phyloP scores from a whole-genome alignment of 1,140 invertebrate genomes.

The Bombus impatiens region DNA sequence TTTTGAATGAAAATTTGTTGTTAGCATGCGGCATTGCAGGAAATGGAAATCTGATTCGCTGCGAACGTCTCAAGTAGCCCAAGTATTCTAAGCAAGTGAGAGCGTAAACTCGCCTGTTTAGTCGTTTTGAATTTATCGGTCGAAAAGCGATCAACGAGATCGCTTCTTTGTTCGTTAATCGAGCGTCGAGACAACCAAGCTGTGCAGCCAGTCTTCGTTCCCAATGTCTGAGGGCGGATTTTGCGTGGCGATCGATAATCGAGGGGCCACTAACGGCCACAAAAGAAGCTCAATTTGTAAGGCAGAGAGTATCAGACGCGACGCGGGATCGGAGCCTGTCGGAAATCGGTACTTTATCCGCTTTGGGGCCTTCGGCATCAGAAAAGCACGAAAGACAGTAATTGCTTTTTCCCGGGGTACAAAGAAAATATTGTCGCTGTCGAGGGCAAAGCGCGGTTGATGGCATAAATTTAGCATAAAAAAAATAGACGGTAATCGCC shows the following conservation, averaged over 20 bases:
- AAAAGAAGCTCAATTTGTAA: constrained; percentile 13
- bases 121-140: background rate
- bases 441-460: constrained; percentile 54
- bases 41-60: too few relatives aligned
- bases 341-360: constrained; percentile 62
- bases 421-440: constrained; percentile 71
- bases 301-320: constrained; percentile 8
- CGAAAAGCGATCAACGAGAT: background rate
- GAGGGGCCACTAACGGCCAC: background rate
- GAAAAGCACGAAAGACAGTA: constrained; percentile 57
- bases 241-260: constrained; percentile 24
- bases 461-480: constrained; percentile 72
- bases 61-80: too few relatives aligned
- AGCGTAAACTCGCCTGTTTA: background rate
- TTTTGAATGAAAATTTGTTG: too few relatives aligned
- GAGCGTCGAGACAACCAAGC: background rate
- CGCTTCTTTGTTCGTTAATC: background rate
- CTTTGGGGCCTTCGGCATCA: constrained; percentile 48
- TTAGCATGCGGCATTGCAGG: too few relatives aligned
- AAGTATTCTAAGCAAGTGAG: too few relatives aligned
- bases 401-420: constrained; percentile 59
- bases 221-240: background rate
- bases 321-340: background rate
- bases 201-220: background rate
- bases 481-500: constrained; percentile 70